A percentile compares a stretch with the other conserved stretches of the same genome.
Conservation (phyloP, 1,140 invertebrate genomes). For the Capitella teleta region DNA sequence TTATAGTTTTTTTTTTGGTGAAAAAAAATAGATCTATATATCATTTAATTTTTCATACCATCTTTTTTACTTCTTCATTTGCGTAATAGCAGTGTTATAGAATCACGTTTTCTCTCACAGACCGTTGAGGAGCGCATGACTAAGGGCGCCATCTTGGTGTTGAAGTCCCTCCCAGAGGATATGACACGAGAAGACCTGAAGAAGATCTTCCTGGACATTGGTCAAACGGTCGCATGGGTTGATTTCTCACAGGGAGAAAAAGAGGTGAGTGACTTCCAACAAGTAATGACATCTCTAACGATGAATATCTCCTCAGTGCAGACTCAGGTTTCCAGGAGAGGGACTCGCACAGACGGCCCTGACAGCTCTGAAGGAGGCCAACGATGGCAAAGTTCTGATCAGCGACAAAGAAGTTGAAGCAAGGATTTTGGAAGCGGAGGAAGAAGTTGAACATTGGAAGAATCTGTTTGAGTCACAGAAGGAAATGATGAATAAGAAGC, state of each 20-base stretch:
- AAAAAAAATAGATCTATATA: constrained; percentile 1
- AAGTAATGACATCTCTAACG: background rate
- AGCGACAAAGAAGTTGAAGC: constrained; percentile 8
- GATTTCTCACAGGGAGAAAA: constrained; percentile 61
- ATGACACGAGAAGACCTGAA: constrained; percentile 59
- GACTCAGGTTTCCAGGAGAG: constrained; percentile 57
- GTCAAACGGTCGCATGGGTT: constrained; percentile 57
- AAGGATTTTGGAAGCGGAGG: constrained; percentile 42
- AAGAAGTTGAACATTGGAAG: constrained; percentile 21
- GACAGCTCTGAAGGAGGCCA: constrained; percentile 47
- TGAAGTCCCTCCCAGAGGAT: constrained; percentile 52
- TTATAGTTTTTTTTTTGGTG: background rate
- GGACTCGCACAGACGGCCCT: constrained; percentile 54
- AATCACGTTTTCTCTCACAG: constrained; percentile 2
- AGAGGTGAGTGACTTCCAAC: constrained; percentile 46
- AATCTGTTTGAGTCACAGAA: constrained; percentile 7
- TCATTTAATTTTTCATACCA: constrained; percentile 18
- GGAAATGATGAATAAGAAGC: background rate
- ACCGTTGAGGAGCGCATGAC: constrained; percentile 41
- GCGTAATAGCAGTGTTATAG: background rate
- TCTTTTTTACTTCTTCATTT: constrained; percentile 1
- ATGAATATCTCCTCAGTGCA: background rate
- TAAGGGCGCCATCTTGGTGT: constrained; percentile 57
- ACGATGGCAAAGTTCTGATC: constrained; percentile 12
- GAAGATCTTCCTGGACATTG: constrained; percentile 50